Conservation (phyloP, 2,797 vertebrate species). For the Myripristis murdjan region DNA sequence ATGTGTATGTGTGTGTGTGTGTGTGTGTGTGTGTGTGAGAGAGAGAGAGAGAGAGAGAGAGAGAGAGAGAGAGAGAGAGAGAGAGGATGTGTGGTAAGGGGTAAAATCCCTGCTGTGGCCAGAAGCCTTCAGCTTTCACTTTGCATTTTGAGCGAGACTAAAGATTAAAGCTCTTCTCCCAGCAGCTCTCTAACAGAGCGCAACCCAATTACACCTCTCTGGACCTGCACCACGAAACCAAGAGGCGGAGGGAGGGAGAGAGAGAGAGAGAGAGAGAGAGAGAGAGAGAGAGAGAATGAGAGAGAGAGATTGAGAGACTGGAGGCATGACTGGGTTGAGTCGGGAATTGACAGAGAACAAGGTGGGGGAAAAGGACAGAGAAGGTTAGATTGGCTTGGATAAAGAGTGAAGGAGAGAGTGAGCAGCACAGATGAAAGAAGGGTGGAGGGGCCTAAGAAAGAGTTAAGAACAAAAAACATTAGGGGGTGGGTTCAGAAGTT, state of each 20-base stretch:
- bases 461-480: no score
- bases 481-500: no score
- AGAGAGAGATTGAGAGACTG: constrained; percentile 30
- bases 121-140: constrained; percentile 74
- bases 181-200: constrained; percentile 72
- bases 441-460: no score
- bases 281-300: constrained; percentile 22
- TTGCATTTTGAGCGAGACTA: constrained; percentile 82
- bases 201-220: constrained; percentile 82
- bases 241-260: constrained; percentile 17
- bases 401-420: constrained; percentile 59
- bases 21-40: constrained; percentile 21
- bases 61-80: no score
- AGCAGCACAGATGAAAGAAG: no score
- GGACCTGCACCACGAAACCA: constrained; percentile 62
- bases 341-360: constrained; percentile 21
- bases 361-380: constrained; percentile 10
- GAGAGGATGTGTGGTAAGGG: constrained; percentile 16
- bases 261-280: constrained; percentile 21
- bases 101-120: constrained; percentile 60
- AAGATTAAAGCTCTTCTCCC: constrained; percentile 85
- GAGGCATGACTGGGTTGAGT: constrained; percentile 16
- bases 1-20: constrained; percentile 14
- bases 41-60: no score
- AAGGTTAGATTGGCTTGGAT: constrained; percentile 31